Evolutionary conservation across 92 coral and sea anemone species (phyloP), one percentile per base, ranked within the genome.

Genomic region (Desmophyllum pertusum): DNA sequence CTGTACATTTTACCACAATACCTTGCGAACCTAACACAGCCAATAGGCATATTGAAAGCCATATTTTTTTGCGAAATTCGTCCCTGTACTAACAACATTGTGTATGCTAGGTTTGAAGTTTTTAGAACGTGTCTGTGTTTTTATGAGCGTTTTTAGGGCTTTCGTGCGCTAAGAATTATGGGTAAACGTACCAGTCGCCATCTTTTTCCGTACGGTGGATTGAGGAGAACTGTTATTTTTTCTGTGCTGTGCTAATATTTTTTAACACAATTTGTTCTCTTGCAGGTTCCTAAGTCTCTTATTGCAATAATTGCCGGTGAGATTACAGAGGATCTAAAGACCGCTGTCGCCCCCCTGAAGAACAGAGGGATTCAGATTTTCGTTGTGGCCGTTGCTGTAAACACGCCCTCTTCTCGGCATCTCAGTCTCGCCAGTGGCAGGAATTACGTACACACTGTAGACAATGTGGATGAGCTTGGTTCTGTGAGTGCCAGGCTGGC

Each of bases 321-420:
- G 10, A 90, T 91, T 45, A 62, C 80, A 25, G 98, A 88, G 61
- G 85, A 91, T 29, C 87, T 94, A 18, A 64, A 84, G 52, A 76
- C 87, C 11, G 88, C 88, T 3, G 93, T 90, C 14, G 85, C 85
- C 42, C 73, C 78, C 4, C 86, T 96, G 74, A 91, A 89, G 79
- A 86, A 80, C 33, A 73, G 79, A 37, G 81, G 78, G 17, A 81
- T 95, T 50, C 92, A 86, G 63, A 90, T 96, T 15, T 84, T 94
- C 41, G 97, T 79, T 39, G 84, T 96, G 52, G 98, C 98, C 18
- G 93, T 94, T 48, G 98, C 97, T 48, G 80, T 83, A 10, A 63
- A 73, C 71, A 87, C 84, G 35, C 84, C 89, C 2, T 82, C 79
- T 39, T 41, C 72, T 82, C 39, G 71, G 71, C 72, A 72, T 59